Evolutionary conservation across 2,888 invertebrate genomes (phyloP), one percentile per base, ranked within the genome.

Genomic region (Melinaea menophilus): DNA sequence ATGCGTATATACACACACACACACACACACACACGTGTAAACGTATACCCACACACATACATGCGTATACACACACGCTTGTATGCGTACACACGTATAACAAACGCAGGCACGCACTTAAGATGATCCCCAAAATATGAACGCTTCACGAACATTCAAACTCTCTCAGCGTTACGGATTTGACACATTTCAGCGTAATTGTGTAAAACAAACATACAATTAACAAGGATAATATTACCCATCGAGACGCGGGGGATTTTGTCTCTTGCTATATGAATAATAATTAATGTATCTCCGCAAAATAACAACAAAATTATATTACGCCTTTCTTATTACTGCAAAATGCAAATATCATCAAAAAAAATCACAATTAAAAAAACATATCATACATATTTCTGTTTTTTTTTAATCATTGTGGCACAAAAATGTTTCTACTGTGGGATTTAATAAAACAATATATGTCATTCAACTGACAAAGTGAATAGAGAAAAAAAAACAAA

Each of bases 141-240:
- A 51, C 51, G 51, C 7, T 51, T 51, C 22, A 31, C 0, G 31
- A 51, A 51, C 51, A 51, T 51, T 31, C 31, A 31, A 51, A 51
- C 3, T 51, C 41, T 51, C 13, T 58, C 22, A 41, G n/a, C 41
- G 31, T 59, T 54, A 41, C 3, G 54, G 22, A 12, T 56, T 61
- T 48, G 33, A 41, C 45, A 48, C 22, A 5, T 7, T 47, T 47
- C 48, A 47, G 7, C 31, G 11, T 51, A 9, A 61, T 56, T 61
- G 48, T 56, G 56, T 47, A 56, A 61, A 61, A 37, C 48, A 51
- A 61, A 51, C 48, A 57, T 37, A 51, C 33, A 41, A 37, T 55
- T 47, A 55, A 61, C 34, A 55, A 55, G 56, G n/a, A 61, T 61
- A 55, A 55, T 47, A 51, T 51, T 51, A 31, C 51, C 51, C 51